Evolutionary conservation across 2,888 invertebrate species (phyloP).

Genomic region (Chrysomela aeneicollis): DNA sequence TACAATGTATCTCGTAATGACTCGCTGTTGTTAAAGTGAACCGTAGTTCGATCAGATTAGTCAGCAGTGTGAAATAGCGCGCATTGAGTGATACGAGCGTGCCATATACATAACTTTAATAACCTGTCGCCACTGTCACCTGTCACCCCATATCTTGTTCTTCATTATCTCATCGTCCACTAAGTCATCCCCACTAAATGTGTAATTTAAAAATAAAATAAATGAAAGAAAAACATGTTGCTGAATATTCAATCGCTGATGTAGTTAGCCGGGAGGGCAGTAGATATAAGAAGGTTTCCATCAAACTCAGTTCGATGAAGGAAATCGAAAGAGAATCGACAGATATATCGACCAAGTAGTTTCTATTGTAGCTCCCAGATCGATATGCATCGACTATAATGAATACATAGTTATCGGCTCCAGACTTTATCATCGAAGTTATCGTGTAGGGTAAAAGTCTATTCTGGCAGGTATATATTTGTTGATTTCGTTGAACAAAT

Average conservation of each 20-base stretch:
- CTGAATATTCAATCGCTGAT: constrained; percentile 46
- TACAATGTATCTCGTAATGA: neutral
- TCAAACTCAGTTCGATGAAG: neutral
- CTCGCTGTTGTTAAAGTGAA: neutral
- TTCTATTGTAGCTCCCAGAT: no score
- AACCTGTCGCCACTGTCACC: constrained; percentile 54
- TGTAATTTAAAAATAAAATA: constrained; percentile 44
- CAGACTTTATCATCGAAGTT: no score
- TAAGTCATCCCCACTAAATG: constrained; percentile 45
- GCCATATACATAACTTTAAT: constrained; percentile 53
- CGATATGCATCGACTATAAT: no score
- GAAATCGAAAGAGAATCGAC: no score
- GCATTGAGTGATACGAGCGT: constrained; percentile 61
- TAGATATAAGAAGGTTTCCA: neutral
- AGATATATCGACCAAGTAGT: no score
- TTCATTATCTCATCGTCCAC: constrained; percentile 42
- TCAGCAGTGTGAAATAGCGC: constrained; percentile 56
- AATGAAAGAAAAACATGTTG: constrained; percentile 56
- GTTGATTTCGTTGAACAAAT: no score
- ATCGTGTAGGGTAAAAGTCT: constrained; percentile 29
- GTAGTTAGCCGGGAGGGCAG: neutral
- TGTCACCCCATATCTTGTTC: constrained; percentile 39
- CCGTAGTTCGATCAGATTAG: constrained; percentile 22
- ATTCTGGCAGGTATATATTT: no score
- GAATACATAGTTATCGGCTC: no score